Base-by-base conservation (phyloP, 2,113 vertebrate genomes). In the Leucopsar rothschildi region DNA sequence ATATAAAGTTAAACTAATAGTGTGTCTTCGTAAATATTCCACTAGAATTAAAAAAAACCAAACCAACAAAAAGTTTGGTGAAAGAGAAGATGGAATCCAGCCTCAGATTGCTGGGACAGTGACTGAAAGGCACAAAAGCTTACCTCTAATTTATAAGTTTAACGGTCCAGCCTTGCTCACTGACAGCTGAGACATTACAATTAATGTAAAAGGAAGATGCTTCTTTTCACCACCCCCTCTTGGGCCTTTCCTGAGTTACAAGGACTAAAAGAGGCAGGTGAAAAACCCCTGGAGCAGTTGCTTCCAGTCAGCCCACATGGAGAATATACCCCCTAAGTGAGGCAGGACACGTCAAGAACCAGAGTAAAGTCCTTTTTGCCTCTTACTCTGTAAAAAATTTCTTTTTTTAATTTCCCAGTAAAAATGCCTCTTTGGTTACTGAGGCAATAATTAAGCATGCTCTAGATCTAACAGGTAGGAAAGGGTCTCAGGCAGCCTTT, bases 121-220 rank as follows among this genome's bases (percentile, higher is more conserved):
- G 60, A 60, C 15, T 56, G 5, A 25, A 82, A 80, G 23, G 5
- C 29, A 35, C 6, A 33, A 52, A 60, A 86, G 8, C 7, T 65
- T 39, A 23, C 5, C 3, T 59, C 5, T 20, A 40, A 66, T 82
- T 25, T 39, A n/a, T 7, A 40, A 11, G 2, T 50, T 61, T 64
- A 79, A 49, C 12, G 50, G 5, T 14, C 11, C 57, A 76, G 29
- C 12, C 42, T 44, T 19, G 5, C 12, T 71, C 1, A 0, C 33
- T 76, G 45, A 7, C 2, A n/a, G 19, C 23, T 64, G 59, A 80
- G 45, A 45, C 31, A 44, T 1, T 45, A 14, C 14, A 80, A 37
- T n/a, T 31, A 0, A 0, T 21, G 24, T 21, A 50, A 75, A 83
- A 92, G 3, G 19, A 57, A 55, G 20, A 6, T 57, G 1, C 1